Evolutionary conservation across 2,113 vertebrate species (phyloP).

Genomic region (Casuarius casuarius): DNA sequence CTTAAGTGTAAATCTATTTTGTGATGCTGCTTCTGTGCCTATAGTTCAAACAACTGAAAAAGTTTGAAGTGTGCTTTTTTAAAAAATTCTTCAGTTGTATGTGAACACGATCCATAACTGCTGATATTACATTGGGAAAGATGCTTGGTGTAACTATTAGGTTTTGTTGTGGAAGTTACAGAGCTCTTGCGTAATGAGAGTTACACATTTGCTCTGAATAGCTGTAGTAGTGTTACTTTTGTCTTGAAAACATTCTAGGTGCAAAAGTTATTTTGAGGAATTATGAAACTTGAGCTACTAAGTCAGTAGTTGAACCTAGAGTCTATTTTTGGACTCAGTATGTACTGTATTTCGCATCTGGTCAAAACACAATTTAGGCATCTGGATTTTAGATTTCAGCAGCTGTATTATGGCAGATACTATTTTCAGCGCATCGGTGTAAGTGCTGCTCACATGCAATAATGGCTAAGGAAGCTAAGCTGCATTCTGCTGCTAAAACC

Average conservation of each 20-base stretch:
- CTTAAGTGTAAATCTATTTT: not conserved
- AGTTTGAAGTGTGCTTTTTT: not conserved
- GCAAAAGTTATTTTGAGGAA: not conserved
- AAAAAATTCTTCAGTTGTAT: no score
- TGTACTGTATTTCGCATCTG: not conserved
- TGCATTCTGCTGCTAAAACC: not conserved
- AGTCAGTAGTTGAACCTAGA: not conserved
- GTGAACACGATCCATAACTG: not conserved
- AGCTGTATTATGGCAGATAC: not conserved
- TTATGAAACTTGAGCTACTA: not conserved
- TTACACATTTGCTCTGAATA: not conserved
- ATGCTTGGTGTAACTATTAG: not conserved
- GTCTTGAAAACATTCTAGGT: not conserved
- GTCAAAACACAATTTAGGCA: rapidly evolving
- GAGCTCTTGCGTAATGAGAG: not conserved
- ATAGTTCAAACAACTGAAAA: not conserved
- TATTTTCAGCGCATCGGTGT: not conserved
- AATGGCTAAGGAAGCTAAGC: not conserved
- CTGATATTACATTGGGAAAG: not conserved
- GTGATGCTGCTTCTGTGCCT: not conserved
- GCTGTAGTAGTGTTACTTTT: not conserved
- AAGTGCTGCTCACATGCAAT: not conserved
- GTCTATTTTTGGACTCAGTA: not conserved
- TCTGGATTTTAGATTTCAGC: not conserved
- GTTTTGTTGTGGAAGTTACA: not conserved